phyloP scores from a whole-genome alignment of 2,888 invertebrate species.

The Corbicula japonica region DNA sequence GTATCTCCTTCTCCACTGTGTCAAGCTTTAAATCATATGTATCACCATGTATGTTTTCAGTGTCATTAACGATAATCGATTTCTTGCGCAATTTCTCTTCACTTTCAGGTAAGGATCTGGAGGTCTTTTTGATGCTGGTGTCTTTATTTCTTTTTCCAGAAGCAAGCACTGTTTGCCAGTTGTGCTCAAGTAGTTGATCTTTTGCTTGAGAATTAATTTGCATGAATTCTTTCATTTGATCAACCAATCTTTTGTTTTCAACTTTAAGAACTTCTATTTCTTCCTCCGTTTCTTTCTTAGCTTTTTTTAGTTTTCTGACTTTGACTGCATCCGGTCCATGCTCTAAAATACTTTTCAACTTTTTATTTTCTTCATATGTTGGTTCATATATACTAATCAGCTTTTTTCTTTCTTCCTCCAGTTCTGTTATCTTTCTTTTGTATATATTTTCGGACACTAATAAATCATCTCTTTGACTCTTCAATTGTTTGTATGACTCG shows the following conservation, averaged over 20 bases:
- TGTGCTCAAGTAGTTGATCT: constrained; percentile 10
- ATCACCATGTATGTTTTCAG: constrained; percentile 11
- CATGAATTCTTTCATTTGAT: constrained; percentile 38
- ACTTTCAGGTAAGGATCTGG: neutral
- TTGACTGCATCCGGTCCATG: constrained; percentile 57
- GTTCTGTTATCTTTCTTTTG: constrained; percentile 48
- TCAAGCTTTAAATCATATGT: constrained; percentile 53
- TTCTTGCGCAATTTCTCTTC: no score
- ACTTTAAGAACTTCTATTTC: constrained; percentile 41
- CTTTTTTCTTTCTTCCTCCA: constrained; percentile 51
- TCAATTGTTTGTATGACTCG: constrained; percentile 41
- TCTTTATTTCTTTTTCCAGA: neutral
- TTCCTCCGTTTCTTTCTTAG: constrained; percentile 8
- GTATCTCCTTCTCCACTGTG: constrained; percentile 47
- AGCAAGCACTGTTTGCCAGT: constrained; percentile 16
- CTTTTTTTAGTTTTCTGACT: constrained; percentile 31
- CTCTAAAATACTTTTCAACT: constrained; percentile 41
- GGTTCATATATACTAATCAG: constrained; percentile 50
- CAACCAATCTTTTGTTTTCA: constrained; percentile 40
- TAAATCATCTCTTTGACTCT: constrained; percentile 45
- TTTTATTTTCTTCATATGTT: constrained; percentile 57
- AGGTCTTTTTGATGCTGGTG: no score
- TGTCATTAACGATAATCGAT: no score
- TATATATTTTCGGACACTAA: constrained; percentile 47
- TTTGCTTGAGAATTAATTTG: constrained; percentile 22